These are phyloP conservation scores for Eristalis intricaria DNA, from an alignment of 2,888 invertebrate genomes.

Conservation along the genomic window DNA sequence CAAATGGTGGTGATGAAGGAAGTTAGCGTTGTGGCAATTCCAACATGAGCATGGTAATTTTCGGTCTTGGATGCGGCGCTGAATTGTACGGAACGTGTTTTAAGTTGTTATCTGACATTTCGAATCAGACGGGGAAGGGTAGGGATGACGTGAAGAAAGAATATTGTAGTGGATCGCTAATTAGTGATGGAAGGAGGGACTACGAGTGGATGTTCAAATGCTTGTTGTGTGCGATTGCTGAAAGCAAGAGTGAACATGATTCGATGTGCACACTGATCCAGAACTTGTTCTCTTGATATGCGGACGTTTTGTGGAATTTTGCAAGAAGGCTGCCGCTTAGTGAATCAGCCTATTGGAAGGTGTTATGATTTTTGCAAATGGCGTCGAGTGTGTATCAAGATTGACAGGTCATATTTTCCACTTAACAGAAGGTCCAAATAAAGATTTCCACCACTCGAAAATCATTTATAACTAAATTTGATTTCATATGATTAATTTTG, in stretches of 20 bases:
- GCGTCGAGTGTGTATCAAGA: no score
- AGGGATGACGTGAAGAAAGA: not conserved
- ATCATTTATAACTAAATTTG: no score
- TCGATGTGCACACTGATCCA: not conserved
- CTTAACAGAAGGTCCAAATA: no score
- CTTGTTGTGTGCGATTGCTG: not conserved
- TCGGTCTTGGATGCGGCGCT: not conserved
- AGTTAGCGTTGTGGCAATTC: not conserved
- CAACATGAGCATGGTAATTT: not conserved
- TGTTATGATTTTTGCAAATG: no score
- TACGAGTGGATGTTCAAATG: no score
- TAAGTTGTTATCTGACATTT: not conserved
- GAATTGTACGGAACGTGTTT: not conserved
- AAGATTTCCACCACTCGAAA: no score
- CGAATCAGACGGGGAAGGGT: not conserved
- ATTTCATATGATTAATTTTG: no score
- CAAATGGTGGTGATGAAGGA: constrained; percentile 24
- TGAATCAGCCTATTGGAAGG: no score
- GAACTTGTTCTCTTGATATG: not conserved
- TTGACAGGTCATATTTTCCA: no score
- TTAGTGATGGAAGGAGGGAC: not conserved
- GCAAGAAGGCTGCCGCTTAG: no score
- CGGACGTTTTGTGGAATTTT: not conserved
- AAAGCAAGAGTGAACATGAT: not conserved
- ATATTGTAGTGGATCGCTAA: not conserved